Evolutionary conservation across 2,113 vertebrate genomes (phyloP), one percentile per base, ranked within the genome.

Genomic region (Callithrix jacchus): DNA sequence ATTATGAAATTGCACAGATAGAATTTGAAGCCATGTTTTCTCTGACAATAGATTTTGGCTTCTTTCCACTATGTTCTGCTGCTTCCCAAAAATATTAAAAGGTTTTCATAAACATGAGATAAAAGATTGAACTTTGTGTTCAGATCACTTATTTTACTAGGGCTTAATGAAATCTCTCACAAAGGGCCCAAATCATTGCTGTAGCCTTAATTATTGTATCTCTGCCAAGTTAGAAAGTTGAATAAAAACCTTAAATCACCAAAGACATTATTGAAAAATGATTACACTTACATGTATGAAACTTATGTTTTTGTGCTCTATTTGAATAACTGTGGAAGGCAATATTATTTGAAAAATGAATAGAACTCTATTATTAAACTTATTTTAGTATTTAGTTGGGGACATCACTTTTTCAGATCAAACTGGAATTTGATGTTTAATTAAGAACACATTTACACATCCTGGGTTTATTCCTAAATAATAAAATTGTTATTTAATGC

Each of bases 151-250:
- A 76, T 92, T 91, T 96, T 91, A 71, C 92, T 92, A 66, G 95
- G 97, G 93, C 95, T 97, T 95, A 93, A 81, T 92, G 27, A 81
- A 96, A 7, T 96, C 87, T 97, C 66, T 82, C 96, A 95, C 83
- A 93, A 98, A 97, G 66, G 94, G 92, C 23, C 96, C 68, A 97
- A 95, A 95, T 96, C 88, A 97, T 91, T 97, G 92, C 32, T 89
- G 81, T 97, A 92, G 87, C 94, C 97, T 97, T 96, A 97, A 98
- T 97, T 40, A 96, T 97, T 97, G 80, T 85, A 94, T 90, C 92
- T 93, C 70, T 58, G 20, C 11, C 12, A 25, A 68, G n/a, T 81
- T 37, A 76, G 97, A 98, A 96, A 5, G 35, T 18, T 68, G 74
- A 74, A n/a, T 86, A 64, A 30, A 20, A 84, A 77, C 20, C 47